Evolutionary conservation across 2,797 vertebrate species (phyloP).

Genomic region (Gephyroberyx darwinii): DNA sequence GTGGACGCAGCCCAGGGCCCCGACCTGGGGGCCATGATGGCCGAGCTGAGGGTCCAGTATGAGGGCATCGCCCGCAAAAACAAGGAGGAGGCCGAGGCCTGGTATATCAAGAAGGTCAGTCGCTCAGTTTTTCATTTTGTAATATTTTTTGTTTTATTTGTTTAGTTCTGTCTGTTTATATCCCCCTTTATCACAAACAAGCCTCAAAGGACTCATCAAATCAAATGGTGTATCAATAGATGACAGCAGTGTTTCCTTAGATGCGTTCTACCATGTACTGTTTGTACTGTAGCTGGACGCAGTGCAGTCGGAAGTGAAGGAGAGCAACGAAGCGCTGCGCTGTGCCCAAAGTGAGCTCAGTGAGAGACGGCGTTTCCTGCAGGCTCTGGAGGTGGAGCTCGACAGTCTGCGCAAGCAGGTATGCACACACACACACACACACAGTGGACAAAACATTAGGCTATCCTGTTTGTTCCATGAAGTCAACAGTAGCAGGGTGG

Average conservation of each 20-base stretch:
- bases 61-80: constrained; percentile 84
- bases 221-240: background rate
- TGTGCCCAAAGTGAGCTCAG: constrained; percentile 79
- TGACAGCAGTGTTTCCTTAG: too few relatives aligned
- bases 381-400: constrained; percentile 83
- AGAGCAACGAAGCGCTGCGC: constrained; percentile 81
- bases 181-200: too few relatives aligned
- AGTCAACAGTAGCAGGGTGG: background rate
- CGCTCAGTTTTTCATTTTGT: background rate
- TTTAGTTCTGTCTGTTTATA: too few relatives aligned
- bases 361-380: constrained; percentile 82
- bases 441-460: too few relatives aligned
- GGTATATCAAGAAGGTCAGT: constrained; percentile 85
- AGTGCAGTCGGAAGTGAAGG: constrained; percentile 82
- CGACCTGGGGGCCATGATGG: constrained; percentile 80
- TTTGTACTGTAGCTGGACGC: constrained; percentile 73
- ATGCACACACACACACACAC: constrained; percentile 2
- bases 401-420: constrained; percentile 84
- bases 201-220: too few relatives aligned
- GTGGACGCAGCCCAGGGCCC: constrained; percentile 83
- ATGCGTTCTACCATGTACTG: too few relatives aligned
- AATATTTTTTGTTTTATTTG: too few relatives aligned
- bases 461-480: too few relatives aligned
- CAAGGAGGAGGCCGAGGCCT: constrained; percentile 84
- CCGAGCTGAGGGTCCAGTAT: constrained; percentile 84